phyloP scores from a whole-genome alignment of 2,113 vertebrate genomes.

The Grantiella picta region DNA sequence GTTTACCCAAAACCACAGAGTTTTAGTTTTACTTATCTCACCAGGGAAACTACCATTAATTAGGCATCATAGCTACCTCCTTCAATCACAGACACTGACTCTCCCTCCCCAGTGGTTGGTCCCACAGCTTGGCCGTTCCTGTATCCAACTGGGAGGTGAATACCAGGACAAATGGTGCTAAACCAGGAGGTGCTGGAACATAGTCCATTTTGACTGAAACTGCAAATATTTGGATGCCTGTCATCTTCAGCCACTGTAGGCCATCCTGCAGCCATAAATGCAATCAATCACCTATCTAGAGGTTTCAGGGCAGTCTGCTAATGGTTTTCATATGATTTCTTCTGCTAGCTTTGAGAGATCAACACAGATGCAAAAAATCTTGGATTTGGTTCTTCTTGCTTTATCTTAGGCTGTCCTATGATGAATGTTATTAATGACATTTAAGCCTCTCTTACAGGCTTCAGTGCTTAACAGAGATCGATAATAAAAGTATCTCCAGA shows the following conservation, averaged over 20 bases:
- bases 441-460: background rate
- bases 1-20: background rate
- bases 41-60: background rate
- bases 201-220: background rate
- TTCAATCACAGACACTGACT: background rate
- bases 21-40: background rate
- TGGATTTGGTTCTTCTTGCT: background rate
- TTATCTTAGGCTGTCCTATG: background rate
- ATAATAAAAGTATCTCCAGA: background rate
- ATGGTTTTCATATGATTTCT: background rate
- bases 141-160: background rate
- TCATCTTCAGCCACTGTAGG: background rate
- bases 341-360: background rate
- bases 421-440: background rate
- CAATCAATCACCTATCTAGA: background rate
- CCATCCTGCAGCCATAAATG: background rate
- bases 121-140: background rate
- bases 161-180: background rate
- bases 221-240: background rate
- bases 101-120: background rate
- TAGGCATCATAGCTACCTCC: background rate
- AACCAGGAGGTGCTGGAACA: background rate
- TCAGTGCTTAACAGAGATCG: background rate
- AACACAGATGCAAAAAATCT: background rate
- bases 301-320: background rate